Evolutionary conservation across 2,888 invertebrate species (phyloP).

Genomic region (Exocentrus adspersus): DNA sequence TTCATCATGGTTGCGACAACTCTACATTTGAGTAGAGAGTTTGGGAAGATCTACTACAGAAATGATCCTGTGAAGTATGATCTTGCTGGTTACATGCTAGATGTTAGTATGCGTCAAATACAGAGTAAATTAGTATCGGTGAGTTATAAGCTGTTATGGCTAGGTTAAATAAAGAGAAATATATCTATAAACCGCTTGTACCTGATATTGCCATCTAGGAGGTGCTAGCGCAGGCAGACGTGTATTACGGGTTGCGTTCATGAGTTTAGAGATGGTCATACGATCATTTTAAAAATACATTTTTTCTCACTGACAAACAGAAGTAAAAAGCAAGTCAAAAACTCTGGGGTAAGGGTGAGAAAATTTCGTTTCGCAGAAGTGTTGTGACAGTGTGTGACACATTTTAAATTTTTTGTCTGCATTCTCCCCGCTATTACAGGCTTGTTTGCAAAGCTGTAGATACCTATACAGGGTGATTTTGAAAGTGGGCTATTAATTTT

Average conservation of each 20-base stretch:
- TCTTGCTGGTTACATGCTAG: slow-evolving; percentile 47
- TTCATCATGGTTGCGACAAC: slow-evolving; percentile 69
- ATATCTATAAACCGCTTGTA: not conserved
- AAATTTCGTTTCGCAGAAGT: too few species aligned
- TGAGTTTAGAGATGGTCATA: not conserved
- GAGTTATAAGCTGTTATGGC: not conserved
- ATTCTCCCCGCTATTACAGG: too few species aligned
- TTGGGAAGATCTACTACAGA: slow-evolving; percentile 73
- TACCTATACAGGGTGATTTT: too few species aligned
- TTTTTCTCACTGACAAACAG: too few species aligned
- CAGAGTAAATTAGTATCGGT: not conserved
- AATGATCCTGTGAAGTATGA: slow-evolving; percentile 74
- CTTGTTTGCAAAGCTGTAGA: too few species aligned
- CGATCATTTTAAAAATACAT: too few species aligned
- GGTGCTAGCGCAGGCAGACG: not conserved
- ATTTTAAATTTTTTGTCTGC: too few species aligned
- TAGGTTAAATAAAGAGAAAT: not conserved
- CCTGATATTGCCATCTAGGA: not conserved
- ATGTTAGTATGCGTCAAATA: not conserved
- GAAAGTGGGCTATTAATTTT: too few species aligned
- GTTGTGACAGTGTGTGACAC: too few species aligned
- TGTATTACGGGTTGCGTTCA: not conserved
- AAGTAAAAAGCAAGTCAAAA: too few species aligned
- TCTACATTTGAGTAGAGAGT: slow-evolving; percentile 66
- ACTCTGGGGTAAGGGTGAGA: too few species aligned